phyloP scores from a whole-genome alignment of 2,113 vertebrate genomes.

The Rhinogobius similis region DNA sequence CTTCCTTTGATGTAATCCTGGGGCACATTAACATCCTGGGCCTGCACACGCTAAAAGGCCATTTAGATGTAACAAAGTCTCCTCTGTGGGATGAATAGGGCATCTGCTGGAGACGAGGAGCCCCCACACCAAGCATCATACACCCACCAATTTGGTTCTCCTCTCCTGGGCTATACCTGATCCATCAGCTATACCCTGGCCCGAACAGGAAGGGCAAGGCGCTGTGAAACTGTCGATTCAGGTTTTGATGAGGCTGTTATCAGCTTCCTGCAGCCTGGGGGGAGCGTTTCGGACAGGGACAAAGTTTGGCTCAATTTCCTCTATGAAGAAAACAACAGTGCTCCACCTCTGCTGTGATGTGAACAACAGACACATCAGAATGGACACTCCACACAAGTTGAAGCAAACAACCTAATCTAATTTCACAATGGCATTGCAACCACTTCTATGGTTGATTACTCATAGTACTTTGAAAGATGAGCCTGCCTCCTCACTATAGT shows the following conservation, averaged over 20 bases:
- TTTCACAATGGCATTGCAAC: background rate
- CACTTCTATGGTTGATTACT: background rate
- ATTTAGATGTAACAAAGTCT: constrained; percentile 77
- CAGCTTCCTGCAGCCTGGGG: constrained; percentile 70
- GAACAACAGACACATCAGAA: constrained; percentile 22
- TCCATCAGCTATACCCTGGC: constrained; percentile 40
- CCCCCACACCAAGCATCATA: constrained; percentile 12
- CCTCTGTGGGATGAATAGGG: constrained; percentile 77
- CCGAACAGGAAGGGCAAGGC: constrained; percentile 69
- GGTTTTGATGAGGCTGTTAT: constrained; percentile 70
- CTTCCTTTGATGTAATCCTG: constrained; percentile 64
- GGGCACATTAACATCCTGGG: constrained; percentile 74
- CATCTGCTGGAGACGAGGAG: constrained; percentile 72
- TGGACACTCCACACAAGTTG: background rate
- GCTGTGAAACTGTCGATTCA: constrained; percentile 68
- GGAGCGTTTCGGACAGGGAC: constrained; percentile 42
- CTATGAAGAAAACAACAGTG: constrained; percentile 42
- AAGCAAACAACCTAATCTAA: background rate
- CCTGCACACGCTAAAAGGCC: constrained; percentile 64
- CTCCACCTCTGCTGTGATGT: constrained; percentile 44
- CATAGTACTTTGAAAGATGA: background rate
- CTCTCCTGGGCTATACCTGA: constrained; percentile 24
- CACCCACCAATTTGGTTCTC: constrained; percentile 11
- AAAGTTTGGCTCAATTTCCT: constrained; percentile 68
- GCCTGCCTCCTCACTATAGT: background rate